A percentile compares a stretch with the other conserved stretches of the same genome.
Conservation (phyloP, 2,888 invertebrate species). For the Morpho achilles region DNA sequence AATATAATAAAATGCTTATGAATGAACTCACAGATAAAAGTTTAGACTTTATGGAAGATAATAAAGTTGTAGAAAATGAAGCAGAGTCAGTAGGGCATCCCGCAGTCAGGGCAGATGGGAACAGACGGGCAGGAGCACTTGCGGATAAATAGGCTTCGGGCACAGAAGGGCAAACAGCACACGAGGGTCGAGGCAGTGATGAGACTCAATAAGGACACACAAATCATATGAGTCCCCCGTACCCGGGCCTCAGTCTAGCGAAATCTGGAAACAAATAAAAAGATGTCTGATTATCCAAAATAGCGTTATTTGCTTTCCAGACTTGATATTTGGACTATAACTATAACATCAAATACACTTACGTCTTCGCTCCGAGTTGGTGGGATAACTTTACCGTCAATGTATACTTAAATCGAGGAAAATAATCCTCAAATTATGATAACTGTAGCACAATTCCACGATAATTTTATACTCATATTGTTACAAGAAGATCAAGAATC, state of each 20-base stretch:
- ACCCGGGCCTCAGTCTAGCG: constrained; percentile 10
- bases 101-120: constrained; percentile 42
- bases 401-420: constrained; percentile 41
- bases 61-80: not conserved
- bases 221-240: constrained; percentile 33
- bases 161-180: constrained; percentile 30
- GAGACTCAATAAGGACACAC: constrained; percentile 33
- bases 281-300: no score
- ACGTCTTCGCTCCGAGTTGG: not conserved
- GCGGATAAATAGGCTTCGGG: constrained; percentile 21
- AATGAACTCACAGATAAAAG: constrained; percentile 8
- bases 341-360: not conserved
- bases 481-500: constrained; percentile 22
- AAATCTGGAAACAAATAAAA: constrained; percentile 23
- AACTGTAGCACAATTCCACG: constrained; percentile 65
- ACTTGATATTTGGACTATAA: not conserved
- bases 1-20: not conserved
- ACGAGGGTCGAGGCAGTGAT: constrained; percentile 30
- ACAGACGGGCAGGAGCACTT: constrained; percentile 36
- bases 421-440: constrained; percentile 59
- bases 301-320: no score
- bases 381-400: not conserved
- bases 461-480: constrained; percentile 56
- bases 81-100: constrained; percentile 33
- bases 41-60: not conserved